Conservation (phyloP, 2,797 vertebrate species). For the Lacerta agilis region DNA sequence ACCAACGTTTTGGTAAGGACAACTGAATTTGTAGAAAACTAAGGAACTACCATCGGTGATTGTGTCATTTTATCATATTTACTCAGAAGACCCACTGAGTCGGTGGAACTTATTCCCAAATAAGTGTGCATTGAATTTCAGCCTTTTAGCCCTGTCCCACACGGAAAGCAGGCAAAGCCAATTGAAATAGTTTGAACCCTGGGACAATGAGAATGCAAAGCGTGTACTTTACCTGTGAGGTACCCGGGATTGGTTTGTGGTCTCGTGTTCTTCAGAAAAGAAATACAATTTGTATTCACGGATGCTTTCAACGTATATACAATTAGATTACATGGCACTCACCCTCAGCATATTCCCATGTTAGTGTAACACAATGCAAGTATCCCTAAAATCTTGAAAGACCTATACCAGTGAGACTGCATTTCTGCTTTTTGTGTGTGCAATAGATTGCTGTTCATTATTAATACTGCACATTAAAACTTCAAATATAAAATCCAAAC, state of each 20-base stretch:
- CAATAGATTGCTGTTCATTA: not conserved
- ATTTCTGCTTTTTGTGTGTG: not conserved
- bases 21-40: not conserved
- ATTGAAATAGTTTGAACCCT: not conserved
- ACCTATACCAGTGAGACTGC: not conserved
- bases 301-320: not conserved
- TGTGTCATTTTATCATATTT: not conserved
- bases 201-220: not conserved
- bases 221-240: no score
- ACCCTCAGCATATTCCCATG: not conserved
- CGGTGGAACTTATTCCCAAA: not conserved
- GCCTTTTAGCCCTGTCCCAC: not conserved
- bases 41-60: not conserved
- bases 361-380: not conserved
- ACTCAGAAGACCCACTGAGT: not conserved
- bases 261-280: no score
- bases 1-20: not conserved
- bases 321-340: not conserved
- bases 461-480: not conserved
- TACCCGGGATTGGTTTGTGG: not conserved
- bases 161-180: not conserved
- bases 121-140: not conserved
- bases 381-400: not conserved
- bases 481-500: not conserved
- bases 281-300: not conserved